A percentile compares a stretch with the other conserved stretches of the same genome.
phyloP scores from a whole-genome alignment of 2,888 invertebrate species.

The Thysanoteuthis rhombus region DNA sequence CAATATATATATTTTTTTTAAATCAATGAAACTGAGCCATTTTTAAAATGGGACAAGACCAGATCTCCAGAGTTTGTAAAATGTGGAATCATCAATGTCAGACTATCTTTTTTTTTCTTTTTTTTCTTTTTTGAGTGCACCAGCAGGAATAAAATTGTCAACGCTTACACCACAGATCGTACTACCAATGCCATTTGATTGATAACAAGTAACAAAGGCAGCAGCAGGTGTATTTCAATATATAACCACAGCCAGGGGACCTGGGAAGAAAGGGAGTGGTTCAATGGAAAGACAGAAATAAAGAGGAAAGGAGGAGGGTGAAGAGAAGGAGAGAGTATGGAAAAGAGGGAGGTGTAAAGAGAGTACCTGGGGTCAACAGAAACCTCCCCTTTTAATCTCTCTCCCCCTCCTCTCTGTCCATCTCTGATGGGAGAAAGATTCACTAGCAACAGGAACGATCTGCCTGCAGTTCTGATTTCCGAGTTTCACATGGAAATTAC shows the following conservation, averaged over 20 bases:
- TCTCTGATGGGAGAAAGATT: neutral
- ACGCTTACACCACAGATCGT: neutral
- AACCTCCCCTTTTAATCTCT: conserved; percentile 16
- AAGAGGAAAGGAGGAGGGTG: neutral
- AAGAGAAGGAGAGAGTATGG: neutral
- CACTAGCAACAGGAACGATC: neutral
- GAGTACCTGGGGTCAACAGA: neutral
- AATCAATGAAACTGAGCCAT: neutral
- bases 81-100: neutral
- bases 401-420: neutral
- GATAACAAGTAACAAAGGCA: neutral
- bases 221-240: neutral
- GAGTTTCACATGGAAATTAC: neutral
- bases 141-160: conserved; percentile 12
- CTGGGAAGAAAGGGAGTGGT: neutral
- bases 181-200: neutral
- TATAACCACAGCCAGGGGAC: neutral
- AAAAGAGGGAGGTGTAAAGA: neutral
- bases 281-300: neutral
- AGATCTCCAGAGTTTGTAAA: neutral
- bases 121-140: neutral
- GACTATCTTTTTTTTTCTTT: neutral
- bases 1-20: neutral
- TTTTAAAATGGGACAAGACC: neutral
- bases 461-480: neutral